Conservation (phyloP, 2,888 invertebrate species). For the Linnaemya vulpina region DNA sequence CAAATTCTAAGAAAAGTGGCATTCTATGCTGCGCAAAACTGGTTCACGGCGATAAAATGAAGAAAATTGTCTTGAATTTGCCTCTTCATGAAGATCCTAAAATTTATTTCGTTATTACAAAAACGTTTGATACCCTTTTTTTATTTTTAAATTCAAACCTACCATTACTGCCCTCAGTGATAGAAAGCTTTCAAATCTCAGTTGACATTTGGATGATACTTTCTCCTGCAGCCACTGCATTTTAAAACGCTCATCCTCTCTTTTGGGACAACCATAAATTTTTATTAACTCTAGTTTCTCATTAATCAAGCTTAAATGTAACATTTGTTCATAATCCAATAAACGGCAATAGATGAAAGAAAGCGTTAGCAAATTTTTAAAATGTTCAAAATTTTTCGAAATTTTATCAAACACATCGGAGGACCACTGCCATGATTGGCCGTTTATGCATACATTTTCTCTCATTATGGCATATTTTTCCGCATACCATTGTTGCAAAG, state of each 20-base stretch:
- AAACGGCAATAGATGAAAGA: constrained; percentile 60
- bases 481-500: constrained; percentile 46
- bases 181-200: constrained; percentile 61
- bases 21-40: constrained; percentile 67
- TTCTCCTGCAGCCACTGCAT: constrained; percentile 43
- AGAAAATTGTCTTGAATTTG: constrained; percentile 58
- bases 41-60: constrained; percentile 62
- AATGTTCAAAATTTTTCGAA: constrained; percentile 29
- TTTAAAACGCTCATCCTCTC: constrained; percentile 37
- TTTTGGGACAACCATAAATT: constrained; percentile 58
- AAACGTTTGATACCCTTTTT: background rate
- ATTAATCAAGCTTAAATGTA: constrained; percentile 24
- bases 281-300: constrained; percentile 21
- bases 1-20: constrained; percentile 28
- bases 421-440: constrained; percentile 66
- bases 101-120: background rate
- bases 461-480: constrained; percentile 71
- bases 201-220: constrained; percentile 23
- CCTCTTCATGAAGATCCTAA: constrained; percentile 57
- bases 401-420: constrained; percentile 57
- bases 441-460: constrained; percentile 70
- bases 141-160: background rate
- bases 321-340: constrained; percentile 58
- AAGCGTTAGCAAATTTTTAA: constrained; percentile 40
- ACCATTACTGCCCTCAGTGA: constrained; percentile 54